Evolutionary conservation across 53 echinoderm and acorn worm genomes (phyloP).

Genomic region (Henricia sp.): DNA sequence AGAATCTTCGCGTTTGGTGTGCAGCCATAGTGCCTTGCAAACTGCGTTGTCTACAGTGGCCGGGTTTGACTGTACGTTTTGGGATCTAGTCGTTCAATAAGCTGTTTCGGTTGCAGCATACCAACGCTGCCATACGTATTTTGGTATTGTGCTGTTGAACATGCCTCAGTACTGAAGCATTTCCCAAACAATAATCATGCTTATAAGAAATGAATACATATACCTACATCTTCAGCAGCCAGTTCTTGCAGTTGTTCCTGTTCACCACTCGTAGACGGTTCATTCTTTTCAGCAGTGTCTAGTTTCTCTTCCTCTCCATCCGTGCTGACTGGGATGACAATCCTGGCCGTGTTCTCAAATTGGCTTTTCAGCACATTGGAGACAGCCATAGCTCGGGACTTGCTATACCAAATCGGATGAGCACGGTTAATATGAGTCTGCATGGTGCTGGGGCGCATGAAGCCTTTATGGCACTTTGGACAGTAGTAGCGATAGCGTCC

Average conservation of each 20-base stretch:
- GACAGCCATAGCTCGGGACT: neutral
- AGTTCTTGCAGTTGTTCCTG: neutral
- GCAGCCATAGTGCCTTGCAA: too few species aligned
- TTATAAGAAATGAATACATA: too few species aligned
- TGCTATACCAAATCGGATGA: conserved; percentile 37
- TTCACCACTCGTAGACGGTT: conserved; percentile 33
- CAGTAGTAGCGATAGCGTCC: conserved; percentile 77
- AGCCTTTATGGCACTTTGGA: conserved; percentile 78
- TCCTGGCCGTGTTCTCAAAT: neutral
- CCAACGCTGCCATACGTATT: too few species aligned
- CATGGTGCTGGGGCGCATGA: conserved; percentile 67
- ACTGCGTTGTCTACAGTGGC: too few species aligned
- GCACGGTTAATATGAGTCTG: conserved; percentile 54
- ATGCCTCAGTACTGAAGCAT: too few species aligned
- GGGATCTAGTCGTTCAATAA: too few species aligned
- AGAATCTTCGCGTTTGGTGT: too few species aligned
- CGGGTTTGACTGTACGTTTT: too few species aligned
- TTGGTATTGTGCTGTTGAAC: too few species aligned
- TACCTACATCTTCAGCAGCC: conserved; percentile 20
- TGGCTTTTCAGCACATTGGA: conserved; percentile 4
- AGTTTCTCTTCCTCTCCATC: conserved; percentile 7
- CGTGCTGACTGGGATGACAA: neutral
- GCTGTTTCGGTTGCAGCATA: too few species aligned
- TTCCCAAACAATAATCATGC: too few species aligned
- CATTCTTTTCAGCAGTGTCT: neutral